Conservation (phyloP, 1,140 invertebrate genomes). For the Apis laboriosa region DNA sequence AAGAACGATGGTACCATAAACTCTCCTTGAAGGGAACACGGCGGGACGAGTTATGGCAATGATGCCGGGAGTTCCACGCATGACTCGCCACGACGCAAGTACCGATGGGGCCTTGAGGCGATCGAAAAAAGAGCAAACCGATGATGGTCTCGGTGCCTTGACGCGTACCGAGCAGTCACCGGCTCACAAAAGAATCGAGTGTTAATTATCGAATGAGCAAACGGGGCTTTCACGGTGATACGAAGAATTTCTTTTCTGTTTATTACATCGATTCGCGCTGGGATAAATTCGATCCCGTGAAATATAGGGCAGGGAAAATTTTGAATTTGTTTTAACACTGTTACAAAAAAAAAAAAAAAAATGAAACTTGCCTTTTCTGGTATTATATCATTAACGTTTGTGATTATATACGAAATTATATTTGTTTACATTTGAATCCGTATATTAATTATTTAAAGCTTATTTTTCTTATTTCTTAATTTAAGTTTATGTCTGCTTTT, state of each 20-base stretch:
- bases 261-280: background rate
- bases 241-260: background rate
- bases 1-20: constrained; percentile 64
- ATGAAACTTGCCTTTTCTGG: no score
- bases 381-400: no score
- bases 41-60: constrained; percentile 66
- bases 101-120: constrained; percentile 54
- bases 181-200: constrained; percentile 48
- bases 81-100: constrained; percentile 63
- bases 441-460: no score
- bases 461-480: no score
- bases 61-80: constrained; percentile 65
- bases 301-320: no score
- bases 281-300: no score
- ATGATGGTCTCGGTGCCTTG: constrained; percentile 48
- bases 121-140: constrained; percentile 50
- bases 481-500: no score
- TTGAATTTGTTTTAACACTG: no score
- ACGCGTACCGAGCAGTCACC: constrained; percentile 36
- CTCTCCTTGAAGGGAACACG: constrained; percentile 57
- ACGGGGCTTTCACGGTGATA: constrained; percentile 1
- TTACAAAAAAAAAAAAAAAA: no score
- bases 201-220: constrained; percentile 53
- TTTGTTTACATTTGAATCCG: no score
- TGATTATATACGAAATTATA: no score